These are phyloP conservation scores for Drosophila eohydei DNA, from an alignment of 2,888 invertebrate species.

Conservation along the genomic window DNA sequence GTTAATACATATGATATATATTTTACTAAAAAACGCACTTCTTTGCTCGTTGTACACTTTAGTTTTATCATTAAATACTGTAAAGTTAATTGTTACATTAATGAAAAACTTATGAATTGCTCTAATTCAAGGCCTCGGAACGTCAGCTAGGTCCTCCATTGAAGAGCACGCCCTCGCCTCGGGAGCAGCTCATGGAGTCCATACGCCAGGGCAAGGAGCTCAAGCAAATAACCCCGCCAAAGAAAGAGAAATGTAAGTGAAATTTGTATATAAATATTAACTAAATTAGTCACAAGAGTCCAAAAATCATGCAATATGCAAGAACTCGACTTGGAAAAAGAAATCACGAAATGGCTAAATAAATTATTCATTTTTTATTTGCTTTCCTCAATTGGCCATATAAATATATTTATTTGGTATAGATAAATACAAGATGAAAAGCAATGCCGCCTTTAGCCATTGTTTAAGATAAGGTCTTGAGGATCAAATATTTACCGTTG, in stretches of 20 bases:
- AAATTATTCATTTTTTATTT: neutral
- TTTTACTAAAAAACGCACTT: conserved; percentile 4
- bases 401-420: neutral
- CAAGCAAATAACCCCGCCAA: conserved; percentile 86
- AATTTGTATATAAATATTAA: neutral
- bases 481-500: conserved; percentile 7
- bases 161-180: conserved; percentile 90
- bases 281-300: neutral
- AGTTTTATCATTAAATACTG: no score
- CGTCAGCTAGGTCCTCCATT: conserved; percentile 92
- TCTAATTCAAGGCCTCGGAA: conserved; percentile 89
- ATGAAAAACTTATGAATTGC: neutral
- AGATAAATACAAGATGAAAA: neutral
- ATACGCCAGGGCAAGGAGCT: conserved; percentile 91
- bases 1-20: conserved; percentile 3
- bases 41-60: neutral
- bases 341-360: neutral
- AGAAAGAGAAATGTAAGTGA: conserved; percentile 86
- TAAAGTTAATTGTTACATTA: no score
- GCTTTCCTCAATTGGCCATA: neutral
- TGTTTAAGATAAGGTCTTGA: neutral
- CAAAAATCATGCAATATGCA: neutral
- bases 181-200: conserved; percentile 94
- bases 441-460: conserved; percentile 1
- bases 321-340: conserved; percentile 1